Percentiles rank a stretch among this genome's conserved stretches.
These are phyloP conservation scores for Macaca fascicularis DNA, from an alignment of 2,113 vertebrate genomes.

Conservation along the genomic window DNA sequence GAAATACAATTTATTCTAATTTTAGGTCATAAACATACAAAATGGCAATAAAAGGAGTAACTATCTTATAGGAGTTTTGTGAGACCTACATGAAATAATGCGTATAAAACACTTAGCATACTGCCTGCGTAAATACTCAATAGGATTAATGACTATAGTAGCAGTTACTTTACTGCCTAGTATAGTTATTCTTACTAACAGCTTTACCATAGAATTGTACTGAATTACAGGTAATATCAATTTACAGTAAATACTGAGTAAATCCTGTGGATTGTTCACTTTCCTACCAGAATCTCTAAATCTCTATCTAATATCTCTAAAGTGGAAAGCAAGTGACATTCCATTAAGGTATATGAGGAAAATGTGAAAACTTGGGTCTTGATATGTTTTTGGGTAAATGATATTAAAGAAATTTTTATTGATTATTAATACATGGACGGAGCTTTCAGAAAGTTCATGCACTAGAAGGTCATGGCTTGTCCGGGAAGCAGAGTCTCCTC, in stretches of 20 bases:
- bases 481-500: not conserved
- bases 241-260: not conserved
- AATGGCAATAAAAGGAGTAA: not conserved
- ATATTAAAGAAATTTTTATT: accelerated
- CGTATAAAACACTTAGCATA: accelerated
- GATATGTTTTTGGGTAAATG: not conserved
- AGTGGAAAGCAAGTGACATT: too few relatives aligned
- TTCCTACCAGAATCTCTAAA: not conserved
- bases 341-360: not conserved
- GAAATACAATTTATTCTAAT: not conserved
- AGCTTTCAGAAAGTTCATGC: not conserved
- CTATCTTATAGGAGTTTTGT: not conserved
- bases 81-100: not conserved
- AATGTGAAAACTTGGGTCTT: accelerated
- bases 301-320: too few relatives aligned
- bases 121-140: accelerated
- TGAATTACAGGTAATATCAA: too few relatives aligned
- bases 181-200: accelerated
- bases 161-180: not conserved
- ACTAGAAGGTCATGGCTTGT: not conserved
- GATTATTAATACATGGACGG: accelerated
- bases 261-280: accelerated
- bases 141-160: accelerated
- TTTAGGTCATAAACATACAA: not conserved
- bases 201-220: not conserved